These are phyloP conservation scores for Piaya cayana DNA, from an alignment of 2,113 vertebrate species.

Conservation along the genomic window DNA sequence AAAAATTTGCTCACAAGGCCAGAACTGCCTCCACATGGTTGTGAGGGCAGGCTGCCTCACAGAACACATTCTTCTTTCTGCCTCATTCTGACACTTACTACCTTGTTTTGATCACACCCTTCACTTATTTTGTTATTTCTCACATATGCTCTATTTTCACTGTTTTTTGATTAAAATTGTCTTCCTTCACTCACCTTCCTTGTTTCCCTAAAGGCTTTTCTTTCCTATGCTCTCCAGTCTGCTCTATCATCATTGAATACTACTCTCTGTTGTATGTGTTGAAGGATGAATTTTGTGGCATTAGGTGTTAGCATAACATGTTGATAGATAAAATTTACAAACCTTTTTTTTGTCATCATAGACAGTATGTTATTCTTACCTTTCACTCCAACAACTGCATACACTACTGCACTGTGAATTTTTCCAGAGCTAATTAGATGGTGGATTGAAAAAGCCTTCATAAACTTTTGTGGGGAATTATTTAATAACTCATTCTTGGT, in stretches of 20 bases:
- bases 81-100: background rate
- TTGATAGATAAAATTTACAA: background rate
- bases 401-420: background rate
- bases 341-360: background rate
- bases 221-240: background rate
- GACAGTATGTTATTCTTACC: background rate
- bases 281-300: background rate
- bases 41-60: background rate
- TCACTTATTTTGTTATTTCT: background rate
- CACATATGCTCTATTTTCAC: background rate
- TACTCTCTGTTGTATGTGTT: background rate
- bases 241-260: background rate
- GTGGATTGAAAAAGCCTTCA: background rate
- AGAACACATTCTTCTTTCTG: background rate
- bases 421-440: background rate
- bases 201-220: background rate
- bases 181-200: background rate
- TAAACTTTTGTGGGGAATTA: background rate
- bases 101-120: background rate
- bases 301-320: background rate
- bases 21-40: background rate
- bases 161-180: background rate
- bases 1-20: background rate
- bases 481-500: background rate
- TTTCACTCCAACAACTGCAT: background rate